Conservation (phyloP, 1,140 invertebrate genomes). For the Trachymyrmex cornetzi region DNA sequence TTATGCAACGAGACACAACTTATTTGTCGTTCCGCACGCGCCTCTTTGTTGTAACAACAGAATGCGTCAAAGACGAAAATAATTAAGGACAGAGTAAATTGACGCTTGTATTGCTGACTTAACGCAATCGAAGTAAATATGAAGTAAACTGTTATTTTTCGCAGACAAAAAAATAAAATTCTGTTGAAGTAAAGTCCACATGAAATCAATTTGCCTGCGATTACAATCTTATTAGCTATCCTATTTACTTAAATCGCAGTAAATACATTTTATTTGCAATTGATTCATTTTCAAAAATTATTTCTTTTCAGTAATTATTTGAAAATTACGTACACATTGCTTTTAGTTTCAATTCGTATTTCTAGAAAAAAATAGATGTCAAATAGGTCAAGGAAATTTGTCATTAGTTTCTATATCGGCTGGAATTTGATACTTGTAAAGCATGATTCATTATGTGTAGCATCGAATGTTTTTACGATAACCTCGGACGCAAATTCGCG, state of each 20-base stretch:
- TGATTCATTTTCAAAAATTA: background rate
- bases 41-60: constrained; percentile 38
- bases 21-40: constrained; percentile 22
- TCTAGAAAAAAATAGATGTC: background rate
- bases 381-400: background rate
- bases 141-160: background rate
- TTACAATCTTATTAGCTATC: background rate
- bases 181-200: background rate
- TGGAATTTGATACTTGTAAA: constrained; percentile 20
- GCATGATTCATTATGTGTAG: constrained; percentile 1
- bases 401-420: background rate
- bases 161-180: background rate
- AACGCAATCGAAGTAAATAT: background rate
- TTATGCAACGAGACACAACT: constrained; percentile 16
- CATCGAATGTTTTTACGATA: constrained; percentile 7
- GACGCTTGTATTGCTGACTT: background rate
- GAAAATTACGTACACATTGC: background rate
- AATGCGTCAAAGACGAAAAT: constrained; percentile 23
- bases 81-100: constrained; percentile 5
- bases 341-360: background rate
- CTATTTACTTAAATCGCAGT: background rate
- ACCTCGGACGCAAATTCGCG: constrained; percentile 12
- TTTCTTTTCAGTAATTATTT: background rate
- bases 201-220: background rate
- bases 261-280: background rate